These are phyloP conservation scores for Tragelaphus imberbis DNA, from an alignment of 2,113 vertebrate species.

Conservation along the genomic window DNA sequence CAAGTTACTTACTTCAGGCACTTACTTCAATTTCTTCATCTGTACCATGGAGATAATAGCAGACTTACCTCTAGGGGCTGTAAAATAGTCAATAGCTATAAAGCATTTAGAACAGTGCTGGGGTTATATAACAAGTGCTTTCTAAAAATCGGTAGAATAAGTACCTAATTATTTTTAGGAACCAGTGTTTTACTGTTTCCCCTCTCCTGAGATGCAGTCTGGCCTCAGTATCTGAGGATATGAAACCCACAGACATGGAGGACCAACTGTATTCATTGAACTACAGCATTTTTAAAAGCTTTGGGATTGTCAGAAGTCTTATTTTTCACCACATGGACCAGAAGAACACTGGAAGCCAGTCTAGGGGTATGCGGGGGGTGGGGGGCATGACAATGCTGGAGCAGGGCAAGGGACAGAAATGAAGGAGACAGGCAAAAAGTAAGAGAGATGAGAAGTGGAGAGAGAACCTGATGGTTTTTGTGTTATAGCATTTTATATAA, in stretches of 20 bases:
- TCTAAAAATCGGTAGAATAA: not conserved
- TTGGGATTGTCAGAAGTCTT: not conserved
- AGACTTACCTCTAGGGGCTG: not conserved
- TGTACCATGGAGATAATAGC: not conserved
- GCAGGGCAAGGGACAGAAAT: not conserved
- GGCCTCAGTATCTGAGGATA: not conserved
- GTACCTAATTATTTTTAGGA: not conserved
- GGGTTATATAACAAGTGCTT: not conserved
- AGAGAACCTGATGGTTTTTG: not conserved
- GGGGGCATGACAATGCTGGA: not conserved
- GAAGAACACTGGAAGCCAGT: not conserved
- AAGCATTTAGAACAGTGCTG: not conserved
- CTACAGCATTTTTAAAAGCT: not conserved
- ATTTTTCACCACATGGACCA: not conserved
- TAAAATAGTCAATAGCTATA: not conserved
- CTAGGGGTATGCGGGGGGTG: rapidly evolving
- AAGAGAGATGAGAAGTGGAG: not conserved
- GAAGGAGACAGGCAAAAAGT: not conserved
- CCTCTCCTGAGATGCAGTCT: not conserved
- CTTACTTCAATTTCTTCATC: not conserved
- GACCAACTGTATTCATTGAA: not conserved
- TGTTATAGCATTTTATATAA: not conserved
- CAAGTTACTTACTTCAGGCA: not conserved
- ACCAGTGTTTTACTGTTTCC: not conserved
- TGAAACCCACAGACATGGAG: not conserved